Conservation (phyloP, 2,797 vertebrate species). For the Ambastaia sidthimunki region DNA sequence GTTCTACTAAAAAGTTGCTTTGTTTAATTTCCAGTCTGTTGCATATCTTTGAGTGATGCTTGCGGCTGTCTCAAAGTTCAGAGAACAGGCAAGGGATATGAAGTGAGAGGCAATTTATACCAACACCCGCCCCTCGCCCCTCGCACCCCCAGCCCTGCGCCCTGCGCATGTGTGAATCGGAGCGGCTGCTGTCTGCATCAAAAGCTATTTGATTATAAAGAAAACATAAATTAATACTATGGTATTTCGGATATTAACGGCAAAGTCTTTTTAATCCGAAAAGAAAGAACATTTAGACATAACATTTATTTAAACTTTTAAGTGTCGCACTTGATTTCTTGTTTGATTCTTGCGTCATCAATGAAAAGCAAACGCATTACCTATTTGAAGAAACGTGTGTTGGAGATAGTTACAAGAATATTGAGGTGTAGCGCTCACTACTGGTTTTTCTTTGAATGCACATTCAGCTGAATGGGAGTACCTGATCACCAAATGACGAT, state of each 20-base stretch:
- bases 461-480: constrained; percentile 4
- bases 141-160: constrained; percentile 58
- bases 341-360: background rate
- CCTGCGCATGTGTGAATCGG: constrained; percentile 57
- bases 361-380: background rate
- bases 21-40: constrained; percentile 62
- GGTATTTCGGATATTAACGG: background rate
- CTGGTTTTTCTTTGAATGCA: background rate
- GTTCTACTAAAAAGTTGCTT: constrained; percentile 23
- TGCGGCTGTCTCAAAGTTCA: constrained; percentile 77
- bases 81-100: constrained; percentile 74
- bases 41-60: constrained; percentile 66
- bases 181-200: background rate
- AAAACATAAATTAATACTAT: background rate
- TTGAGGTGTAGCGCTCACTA: constrained; percentile 18
- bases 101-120: constrained; percentile 75
- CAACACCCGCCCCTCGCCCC: constrained; percentile 72
- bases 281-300: too few species aligned
- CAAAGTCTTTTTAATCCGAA: too few species aligned
- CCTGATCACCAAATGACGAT: constrained; percentile 53
- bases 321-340: background rate
- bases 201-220: background rate
- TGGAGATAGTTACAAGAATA: background rate
- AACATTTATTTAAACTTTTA: too few species aligned
- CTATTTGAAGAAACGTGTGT: background rate